phyloP scores from a whole-genome alignment of 2,888 invertebrate genomes.

The Brachylomia viminalis region DNA sequence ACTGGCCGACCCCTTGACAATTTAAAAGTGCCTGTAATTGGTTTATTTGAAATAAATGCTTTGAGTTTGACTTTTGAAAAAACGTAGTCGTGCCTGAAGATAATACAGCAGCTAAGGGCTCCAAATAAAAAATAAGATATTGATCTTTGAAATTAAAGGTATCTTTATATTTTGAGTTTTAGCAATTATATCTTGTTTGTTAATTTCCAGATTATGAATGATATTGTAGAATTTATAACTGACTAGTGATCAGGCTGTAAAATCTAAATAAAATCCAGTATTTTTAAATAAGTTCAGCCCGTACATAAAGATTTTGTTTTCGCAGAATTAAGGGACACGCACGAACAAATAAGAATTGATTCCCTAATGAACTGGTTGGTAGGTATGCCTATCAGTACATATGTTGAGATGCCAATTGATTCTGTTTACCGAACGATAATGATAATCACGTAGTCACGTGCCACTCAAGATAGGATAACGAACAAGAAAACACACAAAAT shows the following conservation, averaged over 20 bases:
- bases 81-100: no score
- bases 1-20: no score
- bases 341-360: slow-evolving; percentile 18
- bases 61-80: no score
- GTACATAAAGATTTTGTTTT: background rate
- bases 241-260: no score
- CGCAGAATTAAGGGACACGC: background rate
- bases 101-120: no score
- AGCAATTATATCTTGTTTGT: background rate
- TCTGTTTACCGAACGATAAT: slow-evolving; percentile 41
- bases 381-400: background rate
- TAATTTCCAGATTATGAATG: background rate
- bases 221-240: background rate
- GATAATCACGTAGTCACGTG: slow-evolving; percentile 45
- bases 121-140: no score
- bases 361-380: slow-evolving; percentile 9
- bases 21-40: no score
- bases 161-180: background rate
- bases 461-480: slow-evolving; percentile 38
- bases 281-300: background rate
- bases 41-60: no score
- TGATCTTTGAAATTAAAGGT: background rate
- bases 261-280: background rate
- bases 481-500: slow-evolving; percentile 40
- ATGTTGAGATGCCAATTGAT: slow-evolving; percentile 39